A percentile compares a stretch with the other conserved stretches of the same genome.
These are phyloP conservation scores for Tolypeutes matacus DNA, from an alignment of 2,797 vertebrate genomes.

Conservation along the genomic window DNA sequence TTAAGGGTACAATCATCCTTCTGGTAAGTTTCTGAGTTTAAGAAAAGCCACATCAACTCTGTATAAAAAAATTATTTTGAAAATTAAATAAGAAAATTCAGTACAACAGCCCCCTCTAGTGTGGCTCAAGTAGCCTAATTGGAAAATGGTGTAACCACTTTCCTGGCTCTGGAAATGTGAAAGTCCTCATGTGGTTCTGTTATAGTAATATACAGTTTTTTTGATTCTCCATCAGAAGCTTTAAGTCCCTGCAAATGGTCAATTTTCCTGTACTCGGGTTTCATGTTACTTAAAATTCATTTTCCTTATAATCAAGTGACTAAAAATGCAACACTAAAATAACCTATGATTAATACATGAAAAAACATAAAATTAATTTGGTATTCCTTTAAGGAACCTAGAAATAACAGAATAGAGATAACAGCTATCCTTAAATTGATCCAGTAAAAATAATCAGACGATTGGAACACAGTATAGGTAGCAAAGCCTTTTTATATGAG, in stretches of 20 bases:
- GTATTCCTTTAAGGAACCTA: slow-evolving; percentile 26
- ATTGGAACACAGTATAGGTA: not conserved
- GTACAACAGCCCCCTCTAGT: slow-evolving; percentile 82
- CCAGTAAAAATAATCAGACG: slow-evolving; percentile 29
- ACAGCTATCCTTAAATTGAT: not conserved
- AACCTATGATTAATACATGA: slow-evolving; percentile 39
- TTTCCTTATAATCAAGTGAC: slow-evolving; percentile 61
- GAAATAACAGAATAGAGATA: not conserved
- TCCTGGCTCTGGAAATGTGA: not conserved
- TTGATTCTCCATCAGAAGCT: not conserved
- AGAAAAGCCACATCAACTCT: slow-evolving; percentile 1
- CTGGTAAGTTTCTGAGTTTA: slow-evolving; percentile 8
- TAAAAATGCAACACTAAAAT: slow-evolving; percentile 57
- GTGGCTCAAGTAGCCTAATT: slow-evolving; percentile 34
- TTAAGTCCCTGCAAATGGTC: not conserved
- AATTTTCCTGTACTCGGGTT: not conserved
- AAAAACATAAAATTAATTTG: slow-evolving; percentile 46
- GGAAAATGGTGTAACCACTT: not conserved
- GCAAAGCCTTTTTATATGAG: not conserved
- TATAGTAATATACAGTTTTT: not conserved
- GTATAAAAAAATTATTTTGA: slow-evolving; percentile 1
- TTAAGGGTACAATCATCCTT: not conserved
- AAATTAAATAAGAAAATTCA: slow-evolving; percentile 54
- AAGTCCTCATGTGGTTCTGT: not conserved
- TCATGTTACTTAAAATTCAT: slow-evolving; percentile 37